A percentile compares a stretch with the other conserved stretches of the same genome.
phyloP scores from a whole-genome alignment of 2,888 invertebrate species.

The Heteromurus nitidus region DNA sequence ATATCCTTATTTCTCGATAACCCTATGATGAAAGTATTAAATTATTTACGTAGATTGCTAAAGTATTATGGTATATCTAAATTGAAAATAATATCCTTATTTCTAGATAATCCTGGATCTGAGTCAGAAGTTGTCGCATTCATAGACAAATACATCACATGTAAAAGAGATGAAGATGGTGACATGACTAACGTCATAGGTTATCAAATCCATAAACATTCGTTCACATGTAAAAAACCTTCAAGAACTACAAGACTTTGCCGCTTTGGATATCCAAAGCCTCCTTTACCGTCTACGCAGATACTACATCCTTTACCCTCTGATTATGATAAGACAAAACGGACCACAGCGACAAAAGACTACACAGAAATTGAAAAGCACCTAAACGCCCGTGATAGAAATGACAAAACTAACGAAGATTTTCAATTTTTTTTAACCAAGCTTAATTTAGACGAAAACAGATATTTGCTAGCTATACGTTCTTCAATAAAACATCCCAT shows the following conservation, averaged over 20 bases:
- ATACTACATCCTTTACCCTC: constrained; percentile 4
- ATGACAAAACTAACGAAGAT: constrained; percentile 5
- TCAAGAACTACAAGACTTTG: background rate
- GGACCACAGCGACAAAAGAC: background rate
- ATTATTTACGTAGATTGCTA: too few species aligned
- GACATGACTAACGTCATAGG: background rate
- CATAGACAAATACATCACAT: constrained; percentile 26
- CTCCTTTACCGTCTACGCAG: constrained; percentile 15
- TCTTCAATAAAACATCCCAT: constrained; percentile 63
- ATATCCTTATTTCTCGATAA: too few species aligned
- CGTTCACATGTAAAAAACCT: constrained; percentile 27
- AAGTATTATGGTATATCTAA: too few species aligned
- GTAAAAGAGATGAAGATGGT: background rate
- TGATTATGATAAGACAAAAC: background rate
- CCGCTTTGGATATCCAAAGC: constrained; percentile 33
- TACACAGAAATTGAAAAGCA: background rate
- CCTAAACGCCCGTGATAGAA: background rate
- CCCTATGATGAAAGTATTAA: too few species aligned
- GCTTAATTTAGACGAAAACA: background rate
- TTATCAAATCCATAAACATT: constrained; percentile 26
- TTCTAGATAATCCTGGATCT: too few species aligned
- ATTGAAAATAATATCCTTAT: too few species aligned
- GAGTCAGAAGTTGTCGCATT: constrained; percentile 23
- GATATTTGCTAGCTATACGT: constrained; percentile 65
- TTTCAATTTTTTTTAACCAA: background rate